phyloP scores from a whole-genome alignment of 2,797 vertebrate species.

The Chelonia mydas region DNA sequence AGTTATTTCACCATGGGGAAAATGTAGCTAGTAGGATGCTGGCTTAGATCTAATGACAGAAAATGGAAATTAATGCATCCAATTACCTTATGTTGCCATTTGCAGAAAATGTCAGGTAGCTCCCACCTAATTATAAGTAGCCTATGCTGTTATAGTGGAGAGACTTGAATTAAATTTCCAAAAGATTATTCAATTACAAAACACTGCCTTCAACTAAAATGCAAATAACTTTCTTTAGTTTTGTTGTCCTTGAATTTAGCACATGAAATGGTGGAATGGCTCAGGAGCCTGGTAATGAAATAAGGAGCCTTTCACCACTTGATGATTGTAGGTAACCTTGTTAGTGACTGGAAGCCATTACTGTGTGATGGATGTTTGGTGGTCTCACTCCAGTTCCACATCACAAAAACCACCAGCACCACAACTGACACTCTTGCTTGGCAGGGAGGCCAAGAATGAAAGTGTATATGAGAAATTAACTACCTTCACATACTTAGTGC shows the following conservation, averaged over 20 bases:
- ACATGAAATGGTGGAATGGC: background rate
- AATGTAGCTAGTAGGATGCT: background rate
- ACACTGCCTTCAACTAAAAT: background rate
- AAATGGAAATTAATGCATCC: background rate
- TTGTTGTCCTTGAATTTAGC: background rate
- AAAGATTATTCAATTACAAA: background rate
- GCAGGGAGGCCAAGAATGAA: fast-evolving
- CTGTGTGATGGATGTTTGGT: background rate
- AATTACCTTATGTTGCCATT: background rate
- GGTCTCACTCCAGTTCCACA: constrained; percentile 36
- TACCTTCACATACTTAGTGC: background rate
- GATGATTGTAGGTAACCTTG: background rate
- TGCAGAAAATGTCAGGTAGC: background rate
- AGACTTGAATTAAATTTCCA: background rate
- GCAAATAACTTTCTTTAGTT: background rate
- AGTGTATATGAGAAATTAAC: background rate
- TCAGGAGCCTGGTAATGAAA: background rate
- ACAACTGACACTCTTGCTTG: background rate
- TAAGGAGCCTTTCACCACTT: background rate
- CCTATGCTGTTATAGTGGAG: background rate
- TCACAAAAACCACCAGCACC: background rate
- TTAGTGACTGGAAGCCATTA: background rate
- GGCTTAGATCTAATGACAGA: background rate
- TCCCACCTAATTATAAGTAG: background rate
- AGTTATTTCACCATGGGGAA: background rate